A percentile compares a stretch with the other conserved stretches of the same genome.
phyloP scores from a whole-genome alignment of 1,140 invertebrate species.

The Hesperophylax magnus region DNA sequence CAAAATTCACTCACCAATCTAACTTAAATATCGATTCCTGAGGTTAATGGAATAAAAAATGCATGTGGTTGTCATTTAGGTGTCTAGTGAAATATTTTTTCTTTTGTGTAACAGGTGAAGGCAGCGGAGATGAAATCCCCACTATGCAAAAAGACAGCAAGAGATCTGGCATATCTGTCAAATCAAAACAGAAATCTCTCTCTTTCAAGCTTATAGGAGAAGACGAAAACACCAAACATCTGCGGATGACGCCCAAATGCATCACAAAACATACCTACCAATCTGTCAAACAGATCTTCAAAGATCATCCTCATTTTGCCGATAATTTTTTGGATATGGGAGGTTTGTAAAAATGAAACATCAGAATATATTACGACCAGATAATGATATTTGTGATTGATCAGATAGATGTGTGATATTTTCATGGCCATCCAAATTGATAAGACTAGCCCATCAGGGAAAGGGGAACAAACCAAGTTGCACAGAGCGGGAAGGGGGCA shows the following conservation, averaged over 20 bases:
- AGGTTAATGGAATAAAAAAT: no score
- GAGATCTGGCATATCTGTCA: neutral
- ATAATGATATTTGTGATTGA: no score
- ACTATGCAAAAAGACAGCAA: neutral
- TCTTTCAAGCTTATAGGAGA: constrained; percentile 21
- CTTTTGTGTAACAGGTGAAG: neutral
- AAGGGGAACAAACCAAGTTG: no score
- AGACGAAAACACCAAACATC: constrained; percentile 10
- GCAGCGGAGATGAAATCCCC: neutral
- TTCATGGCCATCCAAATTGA: no score
- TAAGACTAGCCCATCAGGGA: no score
- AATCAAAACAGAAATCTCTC: neutral
- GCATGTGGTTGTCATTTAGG: neutral
- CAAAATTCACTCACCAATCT: no score
- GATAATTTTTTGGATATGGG: no score
- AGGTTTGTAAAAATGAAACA: no score
- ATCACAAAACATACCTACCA: constrained; percentile 29
- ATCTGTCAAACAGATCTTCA: constrained; percentile 25
- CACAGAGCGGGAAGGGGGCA: no score
- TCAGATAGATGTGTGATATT: no score
- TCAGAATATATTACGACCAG: no score
- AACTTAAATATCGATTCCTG: no score
- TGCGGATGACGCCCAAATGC: neutral
- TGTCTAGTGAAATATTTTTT: neutral
- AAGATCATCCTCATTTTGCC: neutral